Conservation (phyloP, 2,888 invertebrate genomes). For the Cryptosula pallasiana region DNA sequence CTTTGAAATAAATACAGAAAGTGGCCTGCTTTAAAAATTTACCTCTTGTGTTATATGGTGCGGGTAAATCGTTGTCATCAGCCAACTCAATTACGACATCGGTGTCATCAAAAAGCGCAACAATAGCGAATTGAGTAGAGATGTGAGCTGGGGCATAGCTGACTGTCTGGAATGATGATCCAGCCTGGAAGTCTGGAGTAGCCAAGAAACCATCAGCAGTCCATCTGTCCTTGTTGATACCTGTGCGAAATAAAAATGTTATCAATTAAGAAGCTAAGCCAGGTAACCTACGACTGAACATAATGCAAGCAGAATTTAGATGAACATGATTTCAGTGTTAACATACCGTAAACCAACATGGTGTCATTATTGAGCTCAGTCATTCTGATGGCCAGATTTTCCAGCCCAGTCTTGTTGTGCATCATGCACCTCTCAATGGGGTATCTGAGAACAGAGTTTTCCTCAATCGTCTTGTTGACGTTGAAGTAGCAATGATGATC, state of each 20-base stretch:
- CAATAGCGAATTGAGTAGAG: conserved; percentile 18
- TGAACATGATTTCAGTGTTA: neutral
- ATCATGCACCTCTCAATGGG: conserved; percentile 19
- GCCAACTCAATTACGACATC: conserved; percentile 16
- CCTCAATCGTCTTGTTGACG: conserved; percentile 15
- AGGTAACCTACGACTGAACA: neutral
- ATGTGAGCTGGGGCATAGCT: conserved; percentile 22
- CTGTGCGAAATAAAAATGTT: neutral
- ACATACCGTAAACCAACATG: conserved; percentile 19
- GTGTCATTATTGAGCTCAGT: conserved; percentile 21
- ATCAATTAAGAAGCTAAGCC: too few relatives aligned
- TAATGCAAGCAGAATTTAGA: neutral
- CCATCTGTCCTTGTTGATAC: conserved; percentile 23
- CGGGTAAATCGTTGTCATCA: conserved; percentile 19
- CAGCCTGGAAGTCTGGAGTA: conserved; percentile 19
- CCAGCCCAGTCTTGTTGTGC: conserved; percentile 23
- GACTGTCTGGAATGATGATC: conserved; percentile 15
- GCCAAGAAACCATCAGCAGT: conserved; percentile 21
- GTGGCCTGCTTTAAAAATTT: too few relatives aligned
- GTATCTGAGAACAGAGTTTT: neutral
- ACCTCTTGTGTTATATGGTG: conserved; percentile 20
- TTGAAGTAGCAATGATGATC: conserved; percentile 22
- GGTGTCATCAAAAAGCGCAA: conserved; percentile 18
- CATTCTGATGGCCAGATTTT: conserved; percentile 1
- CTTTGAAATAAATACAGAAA: too few relatives aligned